Percentiles rank a stretch among this genome's conserved stretches.
Evolutionary conservation across 2,113 vertebrate genomes (phyloP).

Genomic region (Lampris megalopsis): DNA sequence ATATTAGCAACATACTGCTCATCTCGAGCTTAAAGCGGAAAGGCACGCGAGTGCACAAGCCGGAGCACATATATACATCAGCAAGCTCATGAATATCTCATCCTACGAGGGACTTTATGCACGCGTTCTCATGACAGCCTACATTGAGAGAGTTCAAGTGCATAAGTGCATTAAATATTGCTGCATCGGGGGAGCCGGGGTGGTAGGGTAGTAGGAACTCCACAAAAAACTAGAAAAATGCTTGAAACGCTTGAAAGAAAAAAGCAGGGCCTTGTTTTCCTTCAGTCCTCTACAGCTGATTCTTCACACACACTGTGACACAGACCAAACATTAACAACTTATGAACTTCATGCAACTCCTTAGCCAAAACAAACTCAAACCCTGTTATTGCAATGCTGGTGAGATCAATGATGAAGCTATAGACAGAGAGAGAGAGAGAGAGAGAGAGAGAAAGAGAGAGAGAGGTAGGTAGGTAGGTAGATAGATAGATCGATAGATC

Average conservation of each 20-base stretch:
- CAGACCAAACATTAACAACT: background rate
- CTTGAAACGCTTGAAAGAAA: background rate
- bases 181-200: conserved; percentile 4
- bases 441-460: too few relatives aligned
- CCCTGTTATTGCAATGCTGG: too few relatives aligned
- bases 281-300: background rate
- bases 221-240: background rate
- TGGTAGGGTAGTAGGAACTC: background rate
- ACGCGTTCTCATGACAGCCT: conserved; percentile 54
- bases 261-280: background rate
- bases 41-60: conserved; percentile 19
- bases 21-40: conserved; percentile 27
- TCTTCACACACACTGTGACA: background rate
- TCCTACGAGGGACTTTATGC: conserved; percentile 50
- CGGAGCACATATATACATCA: conserved; percentile 38
- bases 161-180: conserved; percentile 51
- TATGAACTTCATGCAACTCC: background rate
- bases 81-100: conserved; percentile 64
- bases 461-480: too few relatives aligned
- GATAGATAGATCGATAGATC: too few relatives aligned
- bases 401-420: too few relatives aligned
- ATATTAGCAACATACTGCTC: conserved; percentile 25
- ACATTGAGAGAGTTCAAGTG: conserved; percentile 29
- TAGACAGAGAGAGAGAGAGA: too few relatives aligned
- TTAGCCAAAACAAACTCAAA: background rate